Percentiles rank a stretch among this genome's conserved stretches.
phyloP scores from a whole-genome alignment of 2,888 invertebrate species.

The Pristionchus entomophagus region DNA sequence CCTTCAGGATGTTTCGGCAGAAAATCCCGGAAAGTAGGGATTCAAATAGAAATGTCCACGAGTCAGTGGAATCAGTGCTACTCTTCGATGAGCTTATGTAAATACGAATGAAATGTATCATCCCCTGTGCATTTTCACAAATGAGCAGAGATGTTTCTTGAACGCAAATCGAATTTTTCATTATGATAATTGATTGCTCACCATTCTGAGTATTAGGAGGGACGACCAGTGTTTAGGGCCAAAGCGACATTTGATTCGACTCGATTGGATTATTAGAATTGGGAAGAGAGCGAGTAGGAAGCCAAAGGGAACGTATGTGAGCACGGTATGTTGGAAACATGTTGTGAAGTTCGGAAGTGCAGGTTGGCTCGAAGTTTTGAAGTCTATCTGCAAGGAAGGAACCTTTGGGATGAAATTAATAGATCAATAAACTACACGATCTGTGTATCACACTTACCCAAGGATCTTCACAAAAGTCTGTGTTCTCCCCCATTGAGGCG shows the following conservation, averaged over 20 bases:
- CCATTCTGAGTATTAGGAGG: constrained; percentile 57
- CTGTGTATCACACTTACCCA: neutral
- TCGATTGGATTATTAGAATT: constrained; percentile 57
- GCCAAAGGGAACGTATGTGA: constrained; percentile 68
- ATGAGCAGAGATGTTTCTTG: no score
- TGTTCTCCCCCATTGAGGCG: neutral
- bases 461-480: constrained; percentile 19
- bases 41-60: neutral
- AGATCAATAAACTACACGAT: neutral
- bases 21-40: no score
- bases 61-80: constrained; percentile 2
- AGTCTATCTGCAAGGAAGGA: neutral
- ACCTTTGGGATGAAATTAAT: neutral
- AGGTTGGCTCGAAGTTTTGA: neutral
- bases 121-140: neutral
- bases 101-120: neutral
- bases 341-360: constrained; percentile 67
- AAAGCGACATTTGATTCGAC: constrained; percentile 50
- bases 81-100: neutral
- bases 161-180: no score
- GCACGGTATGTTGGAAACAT: no score
- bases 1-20: neutral
- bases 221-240: constrained; percentile 54
- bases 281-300: no score
- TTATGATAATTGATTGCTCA: no score